These are phyloP conservation scores for Cistogaster globosa DNA, from an alignment of 2,888 invertebrate genomes.

Conservation along the genomic window DNA sequence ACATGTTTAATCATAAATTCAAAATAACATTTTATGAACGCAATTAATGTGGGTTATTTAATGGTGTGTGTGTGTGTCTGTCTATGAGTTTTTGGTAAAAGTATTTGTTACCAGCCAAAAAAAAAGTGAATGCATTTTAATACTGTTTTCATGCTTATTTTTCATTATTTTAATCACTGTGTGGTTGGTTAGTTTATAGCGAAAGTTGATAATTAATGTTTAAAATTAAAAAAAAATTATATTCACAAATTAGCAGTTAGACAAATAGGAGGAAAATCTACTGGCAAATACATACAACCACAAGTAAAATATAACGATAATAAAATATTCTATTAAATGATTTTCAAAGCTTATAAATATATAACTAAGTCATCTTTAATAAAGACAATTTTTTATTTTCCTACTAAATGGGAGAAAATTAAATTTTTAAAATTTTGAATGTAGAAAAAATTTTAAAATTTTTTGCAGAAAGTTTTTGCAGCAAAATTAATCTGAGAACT, in stretches of 20 bases:
- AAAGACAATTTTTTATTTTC: too few relatives aligned
- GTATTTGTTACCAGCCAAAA: slow-evolving; percentile 20
- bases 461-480: too few relatives aligned
- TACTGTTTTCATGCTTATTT: slow-evolving; percentile 21
- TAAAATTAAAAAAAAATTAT: slow-evolving; percentile 56
- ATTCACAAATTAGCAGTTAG: slow-evolving; percentile 56
- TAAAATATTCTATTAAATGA: slow-evolving; percentile 24
- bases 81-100: slow-evolving; percentile 3
- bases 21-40: slow-evolving; percentile 75
- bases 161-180: neutral
- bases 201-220: slow-evolving; percentile 55
- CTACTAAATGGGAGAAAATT: too few relatives aligned
- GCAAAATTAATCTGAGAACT: too few relatives aligned
- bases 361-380: neutral
- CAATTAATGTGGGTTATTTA: slow-evolving; percentile 77
- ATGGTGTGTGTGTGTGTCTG: neutral
- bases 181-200: slow-evolving; percentile 27
- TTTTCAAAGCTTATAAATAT: neutral
- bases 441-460: too few relatives aligned
- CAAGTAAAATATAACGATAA: slow-evolving; percentile 15
- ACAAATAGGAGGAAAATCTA: neutral
- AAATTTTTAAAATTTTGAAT: too few relatives aligned
- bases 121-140: slow-evolving; percentile 31
- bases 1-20: slow-evolving; percentile 75
- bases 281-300: neutral